Evolutionary conservation across 2,113 vertebrate species (phyloP), one percentile per base, ranked within the genome.

Genomic region (Hyla sarda): DNA sequence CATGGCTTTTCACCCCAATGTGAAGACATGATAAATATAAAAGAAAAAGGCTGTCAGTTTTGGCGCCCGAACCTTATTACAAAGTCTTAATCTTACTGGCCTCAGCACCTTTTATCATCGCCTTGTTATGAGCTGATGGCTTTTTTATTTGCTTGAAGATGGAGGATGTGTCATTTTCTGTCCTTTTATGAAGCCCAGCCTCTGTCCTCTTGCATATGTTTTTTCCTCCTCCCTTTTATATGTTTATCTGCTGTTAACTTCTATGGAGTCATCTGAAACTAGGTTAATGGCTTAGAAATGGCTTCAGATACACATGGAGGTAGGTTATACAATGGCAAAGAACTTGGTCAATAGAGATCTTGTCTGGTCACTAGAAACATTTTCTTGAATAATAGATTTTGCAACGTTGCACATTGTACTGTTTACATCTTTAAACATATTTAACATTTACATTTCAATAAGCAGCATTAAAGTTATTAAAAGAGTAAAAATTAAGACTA

Each of bases 1-100:
- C 94, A 89, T 93, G 95, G 94, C 95, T 95, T 95, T 93, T 95
- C 95, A 95, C 95, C 95, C 96, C 95, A 95, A 94, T 94, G 95
- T 95, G 95, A 93, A 94, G 94, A 95, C 95, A 96, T 97, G 95
- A 98, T 97, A 97, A 96, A 96, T 97, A 96, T 96, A 93, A 93
- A 95, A 95, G 93, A 93, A 96, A 98, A 96, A 94, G 93, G 95
- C 95, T 96, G 96, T 96, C 95, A 96, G 92, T 95, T 95, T 96
- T 94, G 93, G 94, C 92, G 93, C 95, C 93, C 91, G 90, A 93
- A 97, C 94, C 96, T 96, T 96, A 95, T 97, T 97, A 97, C 96
- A 95, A 93, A 96, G 95, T 97, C 95, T 97, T 97, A 95, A 97
- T 98, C 97, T 97, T 95, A 94, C 93, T 94, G 94, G 94, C 94